A percentile compares a stretch with the other conserved stretches of the same genome.
phyloP scores from a whole-genome alignment of 2,113 vertebrate genomes.

The Atrichornis clamosus region DNA sequence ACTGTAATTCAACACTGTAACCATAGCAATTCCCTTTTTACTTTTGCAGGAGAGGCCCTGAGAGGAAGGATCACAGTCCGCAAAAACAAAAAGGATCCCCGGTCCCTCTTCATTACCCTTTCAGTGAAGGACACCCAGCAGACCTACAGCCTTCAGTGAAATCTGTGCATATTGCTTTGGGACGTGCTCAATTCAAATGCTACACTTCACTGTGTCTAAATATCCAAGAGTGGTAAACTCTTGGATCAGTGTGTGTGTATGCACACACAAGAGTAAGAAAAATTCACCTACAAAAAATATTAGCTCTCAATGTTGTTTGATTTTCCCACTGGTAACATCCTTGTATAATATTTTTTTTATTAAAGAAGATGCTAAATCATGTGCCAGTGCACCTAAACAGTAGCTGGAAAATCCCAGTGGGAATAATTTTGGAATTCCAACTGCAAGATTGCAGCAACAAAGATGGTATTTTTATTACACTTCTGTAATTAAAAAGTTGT shows the following conservation, averaged over 20 bases:
- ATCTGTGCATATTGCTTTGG: neutral
- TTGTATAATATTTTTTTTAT: neutral
- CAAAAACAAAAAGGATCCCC: constrained; percentile 91
- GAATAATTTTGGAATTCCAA: neutral
- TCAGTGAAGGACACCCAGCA: constrained; percentile 75
- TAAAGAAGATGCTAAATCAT: neutral
- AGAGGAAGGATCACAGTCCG: constrained; percentile 82
- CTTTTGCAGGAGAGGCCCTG: constrained; percentile 81
- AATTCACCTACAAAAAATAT: neutral
- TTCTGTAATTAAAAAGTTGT: neutral
- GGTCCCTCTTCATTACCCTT: constrained; percentile 85
- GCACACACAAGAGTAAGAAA: too few relatives aligned
- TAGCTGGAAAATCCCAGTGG: neutral
- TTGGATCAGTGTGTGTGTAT: neutral
- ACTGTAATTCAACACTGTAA: neutral
- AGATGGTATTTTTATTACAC: neutral
- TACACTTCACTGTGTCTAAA: neutral
- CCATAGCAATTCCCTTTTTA: neutral
- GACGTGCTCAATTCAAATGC: neutral
- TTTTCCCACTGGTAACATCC: neutral
- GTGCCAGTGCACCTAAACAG: neutral
- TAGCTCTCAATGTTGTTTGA: neutral
- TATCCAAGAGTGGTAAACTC: neutral
- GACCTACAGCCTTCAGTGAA: constrained; percentile 85
- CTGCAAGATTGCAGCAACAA: neutral